Evolutionary conservation across 2,888 invertebrate genomes (phyloP), one percentile per base, ranked within the genome.

Genomic region (Agrotis segetum): DNA sequence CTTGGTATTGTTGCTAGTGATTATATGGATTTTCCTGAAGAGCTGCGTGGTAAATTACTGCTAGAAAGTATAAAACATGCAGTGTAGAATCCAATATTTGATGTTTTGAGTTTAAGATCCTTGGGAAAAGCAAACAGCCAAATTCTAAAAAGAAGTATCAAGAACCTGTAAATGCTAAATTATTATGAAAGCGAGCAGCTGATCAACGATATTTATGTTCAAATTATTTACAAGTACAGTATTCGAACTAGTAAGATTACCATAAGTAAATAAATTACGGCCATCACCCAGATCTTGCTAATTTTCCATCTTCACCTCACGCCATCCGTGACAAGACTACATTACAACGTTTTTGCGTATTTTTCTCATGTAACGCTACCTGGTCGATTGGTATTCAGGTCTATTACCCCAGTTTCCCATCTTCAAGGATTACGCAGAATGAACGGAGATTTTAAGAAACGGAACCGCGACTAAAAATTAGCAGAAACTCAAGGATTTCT

Each of bases 401-500:
- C 83, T 79, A 77, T 59, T 58, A 77, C 52, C 63, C 66, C 81
- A 88, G 88, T 89, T 88, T 87, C 86, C 89, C 91, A 93, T 92
- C 92, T 92, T 82, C 82, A 78, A 78, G 84, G 79, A 76, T 84
- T 93, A 92, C 91, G 87, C 88, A 89, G 91, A 92, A 92, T 88
- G 86, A 85, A 88, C 90, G 87, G 88, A 79, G 88, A 85, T 85
- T 93, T 91, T 89, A 81, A 92, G 92, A 92, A 94, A 88, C 90
- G 89, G 91, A 90, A 91, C 90, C 34, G 87, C 79, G 81, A 79
- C 82, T 88, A 87, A 87, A 92, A 94, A 92, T 95, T 91, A 90
- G 90, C 86, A 85, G 90, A 89, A 89, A 79, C 88, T 91, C 94
- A 93, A 94, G 94, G 93, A 87, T 89, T 92, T 91, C 91, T 89